Evolutionary conservation across 2,113 vertebrate species (phyloP).

Genomic region (Carollia perspicillata): DNA sequence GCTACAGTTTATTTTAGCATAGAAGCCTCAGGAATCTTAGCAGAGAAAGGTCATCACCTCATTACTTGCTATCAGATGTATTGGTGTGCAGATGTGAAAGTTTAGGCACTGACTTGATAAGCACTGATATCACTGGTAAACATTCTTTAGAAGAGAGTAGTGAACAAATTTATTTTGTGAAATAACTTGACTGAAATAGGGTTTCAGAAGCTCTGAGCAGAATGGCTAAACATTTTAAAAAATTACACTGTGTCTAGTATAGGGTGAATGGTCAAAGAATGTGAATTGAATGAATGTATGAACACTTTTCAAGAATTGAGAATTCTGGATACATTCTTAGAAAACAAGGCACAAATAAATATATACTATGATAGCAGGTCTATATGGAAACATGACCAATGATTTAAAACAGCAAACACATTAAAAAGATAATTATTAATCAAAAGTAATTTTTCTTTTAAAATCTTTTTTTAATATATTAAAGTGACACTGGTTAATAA

Average conservation of each 20-base stretch:
- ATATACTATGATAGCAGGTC: background rate
- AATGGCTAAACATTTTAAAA: conserved; percentile 1
- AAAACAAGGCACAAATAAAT: background rate
- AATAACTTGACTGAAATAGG: conserved; percentile 63
- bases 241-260: background rate
- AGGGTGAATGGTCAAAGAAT: background rate
- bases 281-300: background rate
- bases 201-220: conserved; percentile 45
- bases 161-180: conserved; percentile 69
- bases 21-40: conserved; percentile 57
- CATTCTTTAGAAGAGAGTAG: conserved; percentile 47
- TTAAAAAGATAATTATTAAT: background rate
- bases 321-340: background rate
- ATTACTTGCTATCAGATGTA: conserved; percentile 69
- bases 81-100: conserved; percentile 56
- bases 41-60: conserved; percentile 60
- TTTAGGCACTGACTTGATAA: conserved; percentile 68
- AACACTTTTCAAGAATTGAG: background rate
- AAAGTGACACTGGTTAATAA: background rate
- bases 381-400: background rate
- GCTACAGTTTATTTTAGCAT: conserved; percentile 59
- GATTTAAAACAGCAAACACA: background rate
- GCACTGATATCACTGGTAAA: conserved; percentile 58
- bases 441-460: background rate
- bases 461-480: background rate